A percentile compares a stretch with the other conserved stretches of the same genome.
Conservation (phyloP, 2,888 invertebrate species). For the Spisula solida region DNA sequence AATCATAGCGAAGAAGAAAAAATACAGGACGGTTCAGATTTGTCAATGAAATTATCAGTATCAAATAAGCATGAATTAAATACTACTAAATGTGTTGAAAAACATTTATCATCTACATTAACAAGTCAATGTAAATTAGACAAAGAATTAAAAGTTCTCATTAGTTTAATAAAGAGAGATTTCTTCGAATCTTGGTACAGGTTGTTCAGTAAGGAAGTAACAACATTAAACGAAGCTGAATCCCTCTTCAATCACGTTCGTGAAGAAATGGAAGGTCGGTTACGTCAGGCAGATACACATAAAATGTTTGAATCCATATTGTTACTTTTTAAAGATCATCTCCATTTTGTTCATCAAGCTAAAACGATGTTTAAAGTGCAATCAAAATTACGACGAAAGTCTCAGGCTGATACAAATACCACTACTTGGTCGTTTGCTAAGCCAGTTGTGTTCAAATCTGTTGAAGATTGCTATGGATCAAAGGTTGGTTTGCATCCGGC, state of each 20-base stretch:
- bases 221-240: constrained; percentile 74
- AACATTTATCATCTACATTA: neutral
- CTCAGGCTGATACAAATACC: constrained; percentile 26
- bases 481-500: constrained; percentile 73
- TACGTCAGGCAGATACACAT: constrained; percentile 62
- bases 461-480: constrained; percentile 71
- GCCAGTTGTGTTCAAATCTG: constrained; percentile 49
- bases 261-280: constrained; percentile 61
- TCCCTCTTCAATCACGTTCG: constrained; percentile 68
- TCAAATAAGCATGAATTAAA: neutral
- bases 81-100: constrained; percentile 7
- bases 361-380: constrained; percentile 57
- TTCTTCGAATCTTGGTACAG: constrained; percentile 81
- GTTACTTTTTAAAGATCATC: constrained; percentile 63
- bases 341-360: constrained; percentile 65
- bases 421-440: constrained; percentile 18
- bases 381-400: constrained; percentile 39
- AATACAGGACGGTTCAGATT: constrained; percentile 29
- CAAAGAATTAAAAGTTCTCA: constrained; percentile 45
- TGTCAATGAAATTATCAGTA: neutral
- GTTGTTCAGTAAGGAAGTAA: constrained; percentile 72
- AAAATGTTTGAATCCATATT: constrained; percentile 62
- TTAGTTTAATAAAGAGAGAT: constrained; percentile 72
- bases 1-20: constrained; percentile 9
- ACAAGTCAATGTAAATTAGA: neutral